These are phyloP conservation scores for Lerema accius DNA, from an alignment of 1,140 invertebrate species.

Conservation along the genomic window DNA sequence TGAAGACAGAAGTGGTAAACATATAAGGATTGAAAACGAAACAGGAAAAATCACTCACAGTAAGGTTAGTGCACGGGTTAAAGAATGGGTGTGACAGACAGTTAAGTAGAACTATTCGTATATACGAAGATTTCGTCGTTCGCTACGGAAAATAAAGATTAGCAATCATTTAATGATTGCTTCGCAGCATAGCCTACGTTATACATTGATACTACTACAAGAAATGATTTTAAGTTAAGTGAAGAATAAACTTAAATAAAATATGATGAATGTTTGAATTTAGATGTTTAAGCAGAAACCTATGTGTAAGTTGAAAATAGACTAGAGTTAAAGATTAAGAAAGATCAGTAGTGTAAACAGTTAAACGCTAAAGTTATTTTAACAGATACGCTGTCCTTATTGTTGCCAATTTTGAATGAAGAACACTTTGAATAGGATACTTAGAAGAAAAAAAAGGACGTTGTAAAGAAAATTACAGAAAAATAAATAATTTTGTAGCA, in stretches of 20 bases:
- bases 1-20: constrained; percentile 63
- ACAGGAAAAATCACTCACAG: constrained; percentile 76
- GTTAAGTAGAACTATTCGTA: constrained; percentile 71
- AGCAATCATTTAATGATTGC: constrained; percentile 56
- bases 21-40: constrained; percentile 67
- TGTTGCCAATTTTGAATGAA: neutral
- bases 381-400: neutral
- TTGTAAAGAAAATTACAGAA: constrained; percentile 19
- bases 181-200: constrained; percentile 32
- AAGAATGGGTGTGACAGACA: constrained; percentile 72
- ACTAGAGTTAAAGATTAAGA: constrained; percentile 7
- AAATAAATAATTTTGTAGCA: constrained; percentile 29
- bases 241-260: constrained; percentile 26
- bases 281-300: constrained; percentile 9
- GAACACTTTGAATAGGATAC: constrained; percentile 19
- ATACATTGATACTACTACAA: constrained; percentile 27
- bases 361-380: neutral
- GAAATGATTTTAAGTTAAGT: constrained; percentile 23
- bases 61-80: constrained; percentile 71
- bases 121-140: constrained; percentile 64
- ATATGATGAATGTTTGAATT: constrained; percentile 1
- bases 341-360: neutral
- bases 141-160: constrained; percentile 64
- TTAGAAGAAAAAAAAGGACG: constrained; percentile 18
- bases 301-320: neutral